phyloP scores from a whole-genome alignment of 2,888 invertebrate genomes.

The Nephrotoma flavescens region DNA sequence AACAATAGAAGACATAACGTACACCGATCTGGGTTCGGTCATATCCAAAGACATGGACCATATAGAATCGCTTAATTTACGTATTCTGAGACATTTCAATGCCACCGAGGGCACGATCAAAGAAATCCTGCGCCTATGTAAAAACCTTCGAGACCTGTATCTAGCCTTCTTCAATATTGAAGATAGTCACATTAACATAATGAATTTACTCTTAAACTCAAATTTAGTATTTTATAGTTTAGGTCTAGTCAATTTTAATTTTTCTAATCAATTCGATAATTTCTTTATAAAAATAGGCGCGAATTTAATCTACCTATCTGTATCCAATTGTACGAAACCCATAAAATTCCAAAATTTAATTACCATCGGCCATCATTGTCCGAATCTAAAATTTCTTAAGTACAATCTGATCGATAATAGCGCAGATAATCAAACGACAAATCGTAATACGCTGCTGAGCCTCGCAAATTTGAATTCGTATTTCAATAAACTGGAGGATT shows the following conservation, averaged over 20 bases:
- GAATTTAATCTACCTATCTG: conserved; percentile 9
- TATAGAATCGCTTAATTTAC: conserved; percentile 11
- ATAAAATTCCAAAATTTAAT: conserved; percentile 11
- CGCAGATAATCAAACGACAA: conserved; percentile 4
- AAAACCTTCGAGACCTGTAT: conserved; percentile 9
- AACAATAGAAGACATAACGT: conserved; percentile 14
- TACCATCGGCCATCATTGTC: conserved; percentile 11
- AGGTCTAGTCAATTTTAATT: conserved; percentile 12
- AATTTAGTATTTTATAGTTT: conserved; percentile 7
- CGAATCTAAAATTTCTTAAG: conserved; percentile 10
- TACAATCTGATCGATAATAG: conserved; percentile 8
- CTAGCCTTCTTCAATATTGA: conserved; percentile 13
- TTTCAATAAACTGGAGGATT: conserved; percentile 10
- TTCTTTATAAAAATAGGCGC: conserved; percentile 10
- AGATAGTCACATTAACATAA: conserved; percentile 7
- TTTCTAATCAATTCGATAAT: conserved; percentile 9
- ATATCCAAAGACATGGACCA: conserved; percentile 10
- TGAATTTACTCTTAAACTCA: conserved; percentile 10
- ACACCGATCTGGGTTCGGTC: conserved; percentile 13
- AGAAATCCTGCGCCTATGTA: conserved; percentile 11
- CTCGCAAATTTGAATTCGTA: conserved; percentile 8
- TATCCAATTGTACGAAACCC: conserved; percentile 8
- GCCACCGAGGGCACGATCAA: conserved; percentile 10
- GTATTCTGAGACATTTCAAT: conserved; percentile 13
- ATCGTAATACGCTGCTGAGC: background rate